Base-by-base conservation (phyloP, 2,888 invertebrate species). In the Agrotis exclamationis region DNA sequence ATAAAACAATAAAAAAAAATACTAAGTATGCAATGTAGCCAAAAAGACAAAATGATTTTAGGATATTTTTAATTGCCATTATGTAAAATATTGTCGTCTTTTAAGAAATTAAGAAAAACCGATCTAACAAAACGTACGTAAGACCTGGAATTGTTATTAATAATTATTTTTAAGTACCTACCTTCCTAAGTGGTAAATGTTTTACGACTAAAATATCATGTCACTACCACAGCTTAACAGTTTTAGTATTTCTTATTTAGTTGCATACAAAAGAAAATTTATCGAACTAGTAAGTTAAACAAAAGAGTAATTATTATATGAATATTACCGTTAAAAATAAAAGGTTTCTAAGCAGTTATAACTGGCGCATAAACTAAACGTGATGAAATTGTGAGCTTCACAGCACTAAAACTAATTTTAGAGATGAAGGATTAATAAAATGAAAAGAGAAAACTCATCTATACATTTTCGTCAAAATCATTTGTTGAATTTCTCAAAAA, bases 241-340 rank as follows among this genome's bases (percentile, higher is more conserved):
- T 33, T 39, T 54, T 16, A 69, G 33, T 48, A 20, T 24, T 39
- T 44, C 20, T 70, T 50, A 16, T 70, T 71, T 57, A 70, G 44
- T 70, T 70, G 71, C 48, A 39, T 18, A 24, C 48, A 57, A 56
- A 70, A 39, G 56, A 14, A 28, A 39, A 44, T 0, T 14, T 22
- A 20, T 14, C 18, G 14, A 4, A 48, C 18, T 14, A 48, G 33
- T 39, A 22, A 22, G 22, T 3, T 5, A 44, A 48, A 70, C 56
- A 69, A 54, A 68, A 13, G 3, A 11, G 7, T 67, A 9, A 53
- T 67, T 53, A 67, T 33, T 45, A 4, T 6, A 6, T 4, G 5
- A 16, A 20, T 18, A 18, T 44, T 14, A 14, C 2, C 13, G 22
- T 62, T 13, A 24, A 62, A 62, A 66, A 50, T 14, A 13, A 39